Evolutionary conservation across 2,113 vertebrate genomes (phyloP), one percentile per base, ranked within the genome.

Genomic region (Orientallactaga bullata): DNA sequence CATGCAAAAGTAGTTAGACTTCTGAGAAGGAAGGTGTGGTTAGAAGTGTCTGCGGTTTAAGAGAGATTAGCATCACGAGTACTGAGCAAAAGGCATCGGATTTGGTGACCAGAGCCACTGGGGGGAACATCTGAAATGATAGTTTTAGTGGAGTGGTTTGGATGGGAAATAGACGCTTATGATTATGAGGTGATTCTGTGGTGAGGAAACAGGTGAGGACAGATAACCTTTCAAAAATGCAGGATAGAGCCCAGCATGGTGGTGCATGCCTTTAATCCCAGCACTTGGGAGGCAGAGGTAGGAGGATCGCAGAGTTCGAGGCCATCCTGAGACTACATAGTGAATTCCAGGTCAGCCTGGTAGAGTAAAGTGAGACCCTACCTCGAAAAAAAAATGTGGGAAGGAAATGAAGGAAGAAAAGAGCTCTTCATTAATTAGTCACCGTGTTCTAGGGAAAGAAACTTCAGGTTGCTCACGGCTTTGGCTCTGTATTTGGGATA

Each of bases 371-470:
- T 47, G 42, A 47, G 42, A 47, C 42, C 42, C 8, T 47, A 47
- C 42, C 42, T 47, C 8, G 42, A 47, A 47, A 47, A 47, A 72
- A 93, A 89, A 28, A 20, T 30, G 30, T 15, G 47, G 92, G 3
- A 66, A 79, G 86, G 89, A 92, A 88, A 30, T 2, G 17, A 84
- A 60, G 55, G 61, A 71, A 80, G 79, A 63, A 74, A 66, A 73
- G n/a, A 84, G 47, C n/a, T 11, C 51, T 61, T 35, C 42, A 47
- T 47, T 6, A 47, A 47, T 8, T 47, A 51, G 18, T 32, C 32
- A 37, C 11, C 4, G 6, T 7, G 12, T 11, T 12, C 8, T 58
- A 18, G 69, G 15, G 58, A 87, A 37, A 60, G 15, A 30, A 15
- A 39, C 10, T 20, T 37, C 76, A 77, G 24, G 23, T 26, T 87